Base-by-base conservation (phyloP, 1,140 invertebrate genomes). In the Pseudachorutes palmiensis region DNA sequence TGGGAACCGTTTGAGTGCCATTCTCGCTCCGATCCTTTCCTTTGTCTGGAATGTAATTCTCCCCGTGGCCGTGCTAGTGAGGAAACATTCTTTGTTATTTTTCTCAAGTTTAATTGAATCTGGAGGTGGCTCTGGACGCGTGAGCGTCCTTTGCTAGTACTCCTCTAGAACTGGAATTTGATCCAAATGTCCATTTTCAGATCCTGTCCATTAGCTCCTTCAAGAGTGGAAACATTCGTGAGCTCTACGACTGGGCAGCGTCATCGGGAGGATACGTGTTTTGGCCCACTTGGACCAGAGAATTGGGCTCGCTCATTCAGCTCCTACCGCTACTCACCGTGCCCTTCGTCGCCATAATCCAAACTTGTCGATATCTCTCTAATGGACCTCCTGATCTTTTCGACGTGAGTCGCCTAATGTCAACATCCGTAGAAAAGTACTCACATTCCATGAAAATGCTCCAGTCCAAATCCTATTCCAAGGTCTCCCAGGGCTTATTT, bases 41-140 rank as follows among this genome's bases (percentile, higher is more conserved):
- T 90, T 94, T 74, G 86, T 85, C 0, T 94, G 92, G 91, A 94
- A 90, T 76, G 88, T 94, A 2, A 80, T 92, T 60, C 76, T 92
- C 66, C 90, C 91, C 1, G 86, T 91, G 55, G 80, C 83, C 3
- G 77, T 92, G 57, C 84, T 90, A 78, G 89, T 91, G 75, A 82
- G 78, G n/a, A n/a, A n/a, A n/a, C n/a, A n/a, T n/a, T n/a, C n/a
- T n/a, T n/a, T n/a, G n/a, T n/a, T n/a, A n/a, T n/a, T n/a, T n/a
- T n/a, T n/a, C n/a, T 79, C 68, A n/a, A 24, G 14, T 9, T 58
- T 58, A 14, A 58, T 9, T 2, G 29, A 22, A 62, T 29, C n/a
- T n/a, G n/a, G n/a, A n/a, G n/a, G n/a, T n/a, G n/a, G n/a, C n/a
- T n/a, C n/a, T n/a, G n/a, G n/a, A n/a, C n/a, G n/a, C n/a, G n/a